Evolutionary conservation across 2,113 vertebrate species (phyloP).

Genomic region (Callipepla californica): DNA sequence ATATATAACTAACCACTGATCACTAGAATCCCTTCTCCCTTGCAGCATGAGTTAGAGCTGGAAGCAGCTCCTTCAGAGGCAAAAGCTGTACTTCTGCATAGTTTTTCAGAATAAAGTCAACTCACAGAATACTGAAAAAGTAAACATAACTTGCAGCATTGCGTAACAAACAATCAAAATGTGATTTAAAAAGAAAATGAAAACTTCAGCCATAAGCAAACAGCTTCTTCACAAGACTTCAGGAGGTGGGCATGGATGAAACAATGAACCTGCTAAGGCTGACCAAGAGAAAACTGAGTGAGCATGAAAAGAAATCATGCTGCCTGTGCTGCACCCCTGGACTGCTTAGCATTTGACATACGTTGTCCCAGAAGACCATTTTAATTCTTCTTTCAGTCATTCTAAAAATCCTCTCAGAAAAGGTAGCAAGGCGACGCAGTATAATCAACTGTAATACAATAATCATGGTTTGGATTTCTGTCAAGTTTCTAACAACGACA

Average conservation of each 20-base stretch:
- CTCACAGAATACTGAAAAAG: neutral
- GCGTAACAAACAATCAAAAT: neutral
- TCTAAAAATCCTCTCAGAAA: conserved; percentile 10
- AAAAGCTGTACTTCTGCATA: neutral
- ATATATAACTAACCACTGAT: neutral
- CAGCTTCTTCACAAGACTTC: neutral
- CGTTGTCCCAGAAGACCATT: neutral
- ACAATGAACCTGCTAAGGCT: conserved; percentile 20
- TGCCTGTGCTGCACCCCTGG: neutral
- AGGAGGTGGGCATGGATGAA: neutral
- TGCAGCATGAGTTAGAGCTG: neutral
- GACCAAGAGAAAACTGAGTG: neutral
- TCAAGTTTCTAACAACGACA: conserved; percentile 63
- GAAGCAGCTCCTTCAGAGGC: neutral
- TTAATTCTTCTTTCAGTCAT: conserved; percentile 17
- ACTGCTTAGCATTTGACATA: neutral
- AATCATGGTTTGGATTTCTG: conserved; percentile 68
- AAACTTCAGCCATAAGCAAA: neutral
- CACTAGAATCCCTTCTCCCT: neutral
- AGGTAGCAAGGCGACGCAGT: neutral
- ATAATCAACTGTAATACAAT: conserved; percentile 62
- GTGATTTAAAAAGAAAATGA: neutral
- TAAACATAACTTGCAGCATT: neutral
- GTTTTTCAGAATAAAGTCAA: neutral
- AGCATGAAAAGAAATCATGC: neutral